Percentiles rank a stretch among this genome's conserved stretches.
Conservation (phyloP, 2,888 invertebrate genomes). For the Boloria selene region DNA sequence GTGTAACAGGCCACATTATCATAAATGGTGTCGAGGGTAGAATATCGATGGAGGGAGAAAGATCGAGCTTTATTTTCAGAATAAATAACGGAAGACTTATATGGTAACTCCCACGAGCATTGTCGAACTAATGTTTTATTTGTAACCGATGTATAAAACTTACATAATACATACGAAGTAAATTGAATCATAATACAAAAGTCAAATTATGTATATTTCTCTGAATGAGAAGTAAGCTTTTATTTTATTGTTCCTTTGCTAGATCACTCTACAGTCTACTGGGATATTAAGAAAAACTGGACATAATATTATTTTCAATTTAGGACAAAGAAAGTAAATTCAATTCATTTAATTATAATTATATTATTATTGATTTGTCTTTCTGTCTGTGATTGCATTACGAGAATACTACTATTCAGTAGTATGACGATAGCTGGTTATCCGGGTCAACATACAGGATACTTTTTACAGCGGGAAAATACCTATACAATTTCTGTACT, state of each 20-base stretch:
- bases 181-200: conserved; percentile 5
- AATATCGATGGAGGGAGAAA: conserved; percentile 43
- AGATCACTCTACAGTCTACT: not conserved
- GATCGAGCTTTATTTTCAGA: conserved; percentile 39
- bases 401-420: no score
- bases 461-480: no score
- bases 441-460: no score
- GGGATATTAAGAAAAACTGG: no score
- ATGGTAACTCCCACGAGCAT: conserved; percentile 16
- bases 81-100: conserved; percentile 29
- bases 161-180: conserved; percentile 17
- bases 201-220: conserved; percentile 2
- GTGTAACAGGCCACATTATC: conserved; percentile 44
- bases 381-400: no score
- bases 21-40: conserved; percentile 48
- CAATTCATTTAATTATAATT: no score
- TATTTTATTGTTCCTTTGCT: not conserved
- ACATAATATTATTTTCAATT: no score
- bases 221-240: not conserved
- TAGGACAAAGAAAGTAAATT: no score
- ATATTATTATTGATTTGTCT: no score
- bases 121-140: conserved; percentile 26
- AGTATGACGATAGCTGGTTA: no score
- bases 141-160: conserved; percentile 25
- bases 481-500: no score